Base-by-base conservation (phyloP, 2,888 invertebrate species). In the Tinea pellionella region DNA sequence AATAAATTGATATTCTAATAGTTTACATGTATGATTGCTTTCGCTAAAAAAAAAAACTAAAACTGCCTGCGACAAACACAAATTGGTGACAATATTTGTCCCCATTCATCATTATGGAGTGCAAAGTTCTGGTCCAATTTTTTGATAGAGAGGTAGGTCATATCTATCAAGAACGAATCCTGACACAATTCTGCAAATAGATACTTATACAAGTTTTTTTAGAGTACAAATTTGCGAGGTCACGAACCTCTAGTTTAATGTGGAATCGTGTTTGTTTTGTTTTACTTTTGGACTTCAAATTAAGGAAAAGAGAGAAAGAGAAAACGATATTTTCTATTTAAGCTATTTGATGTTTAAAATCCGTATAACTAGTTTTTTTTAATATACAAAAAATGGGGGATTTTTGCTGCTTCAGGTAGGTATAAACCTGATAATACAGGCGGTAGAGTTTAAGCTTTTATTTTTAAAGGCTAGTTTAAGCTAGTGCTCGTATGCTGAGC, bases 121-220 rank as follows among this genome's bases (percentile, higher is more conserved):
- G n/a, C 47, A 16, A 47, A 47, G 16, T 47, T 16, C 16, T 47
- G 47, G 15, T 16, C 47, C 47, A 47, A 9, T 47, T 47, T 47
- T 47, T 47, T 15, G 13, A 8, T 2, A 15, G 15, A 15, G 15
- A 16, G 47, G n/a, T 47, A 47, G 47, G 47, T 47, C 47, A 16
- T n/a, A 47, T 47, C 47, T 15, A 47, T 47, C 47, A 47, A 47
- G 47, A 16, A 2, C 47, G 13, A 13, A 16, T 47, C 8, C 16
- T 47, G 47, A 15, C 47, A 47, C 47, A 47, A 13, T 47, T 47
- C 16, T 47, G 47, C n/a, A 47, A 47, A 47, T 47, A 16, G 47
- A 9, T 37, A 37, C 37, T 37, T 37, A 37, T 9, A 37, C 9
- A 12, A 37, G 37, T 37, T 37, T 37, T 37, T 30, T 30, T 37